Base-by-base conservation (phyloP, 2,113 vertebrate species). In the Gobiocypris rarus region DNA sequence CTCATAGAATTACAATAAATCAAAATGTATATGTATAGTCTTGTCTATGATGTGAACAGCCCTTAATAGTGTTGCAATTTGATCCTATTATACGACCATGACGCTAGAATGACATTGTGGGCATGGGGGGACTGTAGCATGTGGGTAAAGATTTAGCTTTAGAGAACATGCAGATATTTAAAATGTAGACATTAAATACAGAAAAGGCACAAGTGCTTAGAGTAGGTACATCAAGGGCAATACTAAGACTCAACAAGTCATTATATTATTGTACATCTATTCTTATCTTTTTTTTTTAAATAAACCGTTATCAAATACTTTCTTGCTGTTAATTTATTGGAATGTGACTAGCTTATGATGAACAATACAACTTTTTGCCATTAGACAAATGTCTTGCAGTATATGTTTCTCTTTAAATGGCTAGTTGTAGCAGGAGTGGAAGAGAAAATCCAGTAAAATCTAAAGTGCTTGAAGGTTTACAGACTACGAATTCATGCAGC, bases 191-290 rank as follows among this genome's bases (percentile, higher is more conserved):
- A 65, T 45, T 2, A 56, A 50, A 83, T 59, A 75, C 34, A 73
- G 61, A 84, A 84, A 82, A 87, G 86, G 83, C 73, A 84, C 73
- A 58, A 63, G 65, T 73, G 70, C 80, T 82, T 54, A 71, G 52
- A 82, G 77, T 43, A 84, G 38, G 56, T 84, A 43, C 38, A 83
- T 67, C 14, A 80, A 31, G 22, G 75, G 56, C 22, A 22, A 22
- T 22, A 79, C 65, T 50, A 74, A 34, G 14, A n/a, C 28, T 73
- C 38, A 69, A 38, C 17, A n/a, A 54, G 11, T 22, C 7, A 4
- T 41, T 73, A 14, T 34, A 28, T 50, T 75, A 31, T 3, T 31
- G 13, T 28, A 28, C 61, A 26, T 59, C 14, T 50, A 9, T 54
- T 75, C 9, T 24, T 28, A 61, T 75, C 13, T 31, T 15, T 28